Evolutionary conservation across 2,888 invertebrate species (phyloP).

Genomic region (Phyto melanocephala): DNA sequence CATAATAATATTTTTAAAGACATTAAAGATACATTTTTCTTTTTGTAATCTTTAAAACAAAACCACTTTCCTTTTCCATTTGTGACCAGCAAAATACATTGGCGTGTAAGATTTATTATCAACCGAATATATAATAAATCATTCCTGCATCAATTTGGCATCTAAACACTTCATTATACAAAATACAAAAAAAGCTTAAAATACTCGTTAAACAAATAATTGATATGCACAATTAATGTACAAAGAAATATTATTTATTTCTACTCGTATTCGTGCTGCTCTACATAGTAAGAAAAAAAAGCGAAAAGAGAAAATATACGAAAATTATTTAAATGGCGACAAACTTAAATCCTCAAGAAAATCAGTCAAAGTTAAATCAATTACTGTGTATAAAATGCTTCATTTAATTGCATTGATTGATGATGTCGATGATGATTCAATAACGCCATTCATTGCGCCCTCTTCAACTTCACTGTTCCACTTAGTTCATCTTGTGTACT

Average conservation of each 20-base stretch:
- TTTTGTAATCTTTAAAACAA: too few species aligned
- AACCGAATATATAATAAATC: constrained; percentile 15
- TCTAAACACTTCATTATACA: not conserved
- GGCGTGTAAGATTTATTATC: constrained; percentile 12
- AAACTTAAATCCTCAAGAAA: constrained; percentile 50
- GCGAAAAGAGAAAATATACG: not conserved
- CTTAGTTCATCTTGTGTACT: too few species aligned
- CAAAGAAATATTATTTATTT: not conserved
- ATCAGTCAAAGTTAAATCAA: constrained; percentile 59
- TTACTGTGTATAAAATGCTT: constrained; percentile 61
- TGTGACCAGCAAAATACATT: not conserved
- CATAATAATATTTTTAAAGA: too few species aligned
- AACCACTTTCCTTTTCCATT: not conserved
- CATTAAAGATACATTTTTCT: too few species aligned
- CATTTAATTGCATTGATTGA: constrained; percentile 65
- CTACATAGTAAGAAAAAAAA: not conserved
- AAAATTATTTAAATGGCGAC: constrained; percentile 52
- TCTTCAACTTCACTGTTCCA: not conserved
- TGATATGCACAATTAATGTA: not conserved
- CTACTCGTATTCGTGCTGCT: not conserved
- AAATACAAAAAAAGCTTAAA: not conserved
- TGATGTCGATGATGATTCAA: constrained; percentile 53
- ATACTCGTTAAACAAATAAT: constrained; percentile 17
- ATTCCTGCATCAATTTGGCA: constrained; percentile 3
- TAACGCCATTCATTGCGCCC: not conserved